These are phyloP conservation scores for Falco naumanni DNA, from an alignment of 2,797 vertebrate species.

Conservation along the genomic window DNA sequence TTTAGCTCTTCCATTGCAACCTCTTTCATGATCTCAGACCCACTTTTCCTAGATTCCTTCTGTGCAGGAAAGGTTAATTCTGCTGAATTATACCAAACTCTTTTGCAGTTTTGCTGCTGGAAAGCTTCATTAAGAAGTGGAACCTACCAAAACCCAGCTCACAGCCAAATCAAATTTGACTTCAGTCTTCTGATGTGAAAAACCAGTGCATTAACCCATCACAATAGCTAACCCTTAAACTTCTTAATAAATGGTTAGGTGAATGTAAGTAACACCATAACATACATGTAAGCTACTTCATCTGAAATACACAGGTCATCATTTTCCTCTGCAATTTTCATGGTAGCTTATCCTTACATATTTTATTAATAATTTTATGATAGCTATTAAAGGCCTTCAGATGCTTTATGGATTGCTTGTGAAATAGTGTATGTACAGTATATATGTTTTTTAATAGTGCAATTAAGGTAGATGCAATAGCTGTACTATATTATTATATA, in stretches of 20 bases:
- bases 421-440: not conserved
- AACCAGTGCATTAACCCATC: not conserved
- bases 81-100: not conserved
- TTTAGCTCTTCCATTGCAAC: not conserved
- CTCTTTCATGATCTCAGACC: not conserved
- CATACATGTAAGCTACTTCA: not conserved
- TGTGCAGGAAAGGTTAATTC: not conserved
- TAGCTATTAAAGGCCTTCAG: slow-evolving; percentile 10
- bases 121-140: not conserved
- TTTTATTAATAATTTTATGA: slow-evolving; percentile 38
- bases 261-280: not conserved
- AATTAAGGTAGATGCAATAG: not conserved
- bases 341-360: not conserved
- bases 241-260: not conserved
- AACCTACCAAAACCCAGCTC: not conserved
- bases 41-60: not conserved
- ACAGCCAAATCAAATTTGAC: slow-evolving; percentile 15
- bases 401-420: not conserved
- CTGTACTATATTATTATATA: not conserved
- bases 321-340: slow-evolving; percentile 16
- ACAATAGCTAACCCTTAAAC: not conserved
- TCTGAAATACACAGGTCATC: not conserved
- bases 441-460: slow-evolving; percentile 2
- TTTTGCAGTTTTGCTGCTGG: not conserved
- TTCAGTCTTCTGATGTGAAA: not conserved